Evolutionary conservation across 2,113 vertebrate species (phyloP), one percentile per base, ranked within the genome.

Genomic region (Rhea americana): DNA sequence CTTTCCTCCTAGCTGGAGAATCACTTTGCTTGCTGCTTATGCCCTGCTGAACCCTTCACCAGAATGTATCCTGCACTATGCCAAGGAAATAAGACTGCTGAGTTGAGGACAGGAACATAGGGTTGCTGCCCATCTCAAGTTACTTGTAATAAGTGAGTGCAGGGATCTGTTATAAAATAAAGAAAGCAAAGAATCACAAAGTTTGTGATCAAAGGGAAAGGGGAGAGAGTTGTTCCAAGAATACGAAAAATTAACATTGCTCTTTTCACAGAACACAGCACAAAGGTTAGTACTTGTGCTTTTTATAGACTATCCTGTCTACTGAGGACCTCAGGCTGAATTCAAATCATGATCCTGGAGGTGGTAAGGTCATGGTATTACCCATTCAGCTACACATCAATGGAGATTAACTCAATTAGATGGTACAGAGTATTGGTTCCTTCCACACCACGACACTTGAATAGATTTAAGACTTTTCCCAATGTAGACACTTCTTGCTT

Each of bases 361-460:
- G 91, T 96, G 96, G 84, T 96, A 95, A 94, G 93, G 62, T 95
- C 94, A 74, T 92, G 73, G 32, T 94, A 92, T 94, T 97, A 96
- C 65, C 92, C 87, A 85, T 95, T 96, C 93, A 94, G 87, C 66
- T 77, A 53, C 67, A 93, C 76, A 77, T 84, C 66, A 58, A 20
- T 86, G 92, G 87, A 95, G 77, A 96, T 95, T 87, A 96, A 91
- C 82, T 91, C 80, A 77, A 6, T 83, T 82, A 96, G 87, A 93
- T 67, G 72, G 63, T 82, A 78, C 2, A 37, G 72, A 94, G 53
- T 66, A 74, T 84, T 92, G 87, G 84, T 91, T 91, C 67, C 66
- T 82, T 74, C 67, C 74, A 88, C 92, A 94, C 68, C 56, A 50
- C 73, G 73, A 93, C 81, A 93, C 85, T 92, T 94, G 67, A 93